phyloP scores from a whole-genome alignment of 2,888 invertebrate genomes.

The Rhyacophila evoluta region DNA sequence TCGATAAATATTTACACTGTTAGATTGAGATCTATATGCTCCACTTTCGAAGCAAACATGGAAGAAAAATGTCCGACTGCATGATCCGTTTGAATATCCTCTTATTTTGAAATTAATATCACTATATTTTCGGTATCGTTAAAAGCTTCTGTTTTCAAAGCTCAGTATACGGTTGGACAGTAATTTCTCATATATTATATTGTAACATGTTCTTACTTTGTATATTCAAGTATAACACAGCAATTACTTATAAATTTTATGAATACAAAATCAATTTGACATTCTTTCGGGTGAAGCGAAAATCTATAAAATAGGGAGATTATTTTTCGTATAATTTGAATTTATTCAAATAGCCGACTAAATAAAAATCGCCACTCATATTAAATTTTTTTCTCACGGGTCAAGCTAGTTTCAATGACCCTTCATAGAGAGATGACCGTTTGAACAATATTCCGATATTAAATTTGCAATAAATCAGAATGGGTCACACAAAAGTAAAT shows the following conservation, averaged over 20 bases:
- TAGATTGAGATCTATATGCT: no score
- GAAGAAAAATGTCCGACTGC: no score
- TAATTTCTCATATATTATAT: no score
- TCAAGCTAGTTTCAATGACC: constrained; percentile 44
- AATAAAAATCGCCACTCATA: constrained; percentile 23
- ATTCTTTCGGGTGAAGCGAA: not conserved
- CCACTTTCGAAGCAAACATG: no score
- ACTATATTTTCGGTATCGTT: no score
- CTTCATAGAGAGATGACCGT: constrained; percentile 13
- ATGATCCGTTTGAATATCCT: no score
- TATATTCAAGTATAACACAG: no score
- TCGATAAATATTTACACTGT: no score
- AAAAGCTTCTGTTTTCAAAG: no score
- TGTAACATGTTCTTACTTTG: no score
- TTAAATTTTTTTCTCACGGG: constrained; percentile 49
- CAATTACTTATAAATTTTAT: not conserved
- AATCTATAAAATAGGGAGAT: not conserved
- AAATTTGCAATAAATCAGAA: constrained; percentile 18
- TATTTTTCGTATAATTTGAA: constrained; percentile 30
- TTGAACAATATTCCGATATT: constrained; percentile 23
- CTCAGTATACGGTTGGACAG: no score
- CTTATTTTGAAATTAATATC: no score
- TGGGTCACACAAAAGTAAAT: not conserved
- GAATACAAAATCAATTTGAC: not conserved
- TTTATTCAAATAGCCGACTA: constrained; percentile 49